Evolutionary conservation across 1,140 invertebrate genomes (phyloP).

Genomic region (Armadillidium nasatum): DNA sequence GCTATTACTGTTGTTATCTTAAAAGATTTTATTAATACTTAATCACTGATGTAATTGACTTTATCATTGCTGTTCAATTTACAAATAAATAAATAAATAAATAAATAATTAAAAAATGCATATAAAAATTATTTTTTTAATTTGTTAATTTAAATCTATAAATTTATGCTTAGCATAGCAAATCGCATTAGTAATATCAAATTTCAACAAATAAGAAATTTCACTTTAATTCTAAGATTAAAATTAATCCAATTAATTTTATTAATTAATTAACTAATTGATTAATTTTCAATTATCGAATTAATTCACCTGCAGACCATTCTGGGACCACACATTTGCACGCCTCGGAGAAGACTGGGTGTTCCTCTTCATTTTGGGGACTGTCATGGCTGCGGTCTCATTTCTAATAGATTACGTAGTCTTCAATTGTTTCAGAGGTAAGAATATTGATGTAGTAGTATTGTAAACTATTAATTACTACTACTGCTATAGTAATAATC

Average conservation of each 20-base stretch:
- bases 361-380: conserved; percentile 86
- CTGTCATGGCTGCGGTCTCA: conserved; percentile 91
- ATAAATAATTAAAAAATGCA: too few species aligned
- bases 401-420: conserved; percentile 96
- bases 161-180: too few species aligned
- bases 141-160: too few species aligned
- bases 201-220: not conserved
- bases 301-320: conserved; percentile 33
- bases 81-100: too few species aligned
- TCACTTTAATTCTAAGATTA: not conserved
- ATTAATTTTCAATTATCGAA: not conserved
- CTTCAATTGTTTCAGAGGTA: conserved; percentile 74
- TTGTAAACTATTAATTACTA: not conserved
- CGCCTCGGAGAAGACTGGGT: conserved; percentile 94
- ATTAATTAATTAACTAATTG: too few species aligned
- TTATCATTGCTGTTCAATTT: too few species aligned
- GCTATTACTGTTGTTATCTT: too few species aligned
- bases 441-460: conserved; percentile 27
- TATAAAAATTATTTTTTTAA: too few species aligned
- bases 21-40: too few species aligned
- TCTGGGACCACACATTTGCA: conserved; percentile 83
- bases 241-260: not conserved
- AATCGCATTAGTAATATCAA: not conserved
- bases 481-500: not conserved
- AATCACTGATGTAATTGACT: too few species aligned